phyloP scores from a whole-genome alignment of 2,888 invertebrate genomes.

The Erannis defoliaria region DNA sequence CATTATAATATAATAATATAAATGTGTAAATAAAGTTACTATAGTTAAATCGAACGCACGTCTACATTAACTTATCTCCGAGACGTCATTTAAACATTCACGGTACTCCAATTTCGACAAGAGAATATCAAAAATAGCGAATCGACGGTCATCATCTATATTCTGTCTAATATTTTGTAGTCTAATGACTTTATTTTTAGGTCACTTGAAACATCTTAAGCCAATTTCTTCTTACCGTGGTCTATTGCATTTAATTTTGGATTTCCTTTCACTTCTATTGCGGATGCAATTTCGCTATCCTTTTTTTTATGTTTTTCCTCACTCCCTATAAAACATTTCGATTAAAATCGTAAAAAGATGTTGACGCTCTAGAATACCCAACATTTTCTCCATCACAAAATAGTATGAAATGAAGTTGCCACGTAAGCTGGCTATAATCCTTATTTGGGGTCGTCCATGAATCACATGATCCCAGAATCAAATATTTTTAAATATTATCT shows the following conservation, averaged over 20 bases:
- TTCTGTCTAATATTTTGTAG: constrained; percentile 80
- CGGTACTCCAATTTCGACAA: constrained; percentile 85
- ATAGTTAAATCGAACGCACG: constrained; percentile 76
- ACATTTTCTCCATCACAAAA: constrained; percentile 10
- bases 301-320: constrained; percentile 41
- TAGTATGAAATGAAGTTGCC: constrained; percentile 15
- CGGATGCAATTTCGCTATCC: constrained; percentile 37
- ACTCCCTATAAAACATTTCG: constrained; percentile 15
- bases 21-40: constrained; percentile 85
- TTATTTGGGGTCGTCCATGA: constrained; percentile 1
- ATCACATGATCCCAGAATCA: too few species aligned
- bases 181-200: constrained; percentile 74
- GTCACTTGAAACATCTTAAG: constrained; percentile 76
- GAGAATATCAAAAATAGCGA: constrained; percentile 87
- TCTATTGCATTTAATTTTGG: constrained; percentile 74
- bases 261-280: constrained; percentile 45
- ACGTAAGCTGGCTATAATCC: constrained; percentile 8
- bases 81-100: constrained; percentile 72
- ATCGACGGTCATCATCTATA: constrained; percentile 78
- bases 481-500: too few species aligned
- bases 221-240: constrained; percentile 67
- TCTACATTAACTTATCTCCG: constrained; percentile 65
- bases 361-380: constrained; percentile 6
- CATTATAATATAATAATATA: constrained; percentile 77
- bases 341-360: constrained; percentile 3